phyloP scores from a whole-genome alignment of 2,888 invertebrate species.

The Philereme vetulata region DNA sequence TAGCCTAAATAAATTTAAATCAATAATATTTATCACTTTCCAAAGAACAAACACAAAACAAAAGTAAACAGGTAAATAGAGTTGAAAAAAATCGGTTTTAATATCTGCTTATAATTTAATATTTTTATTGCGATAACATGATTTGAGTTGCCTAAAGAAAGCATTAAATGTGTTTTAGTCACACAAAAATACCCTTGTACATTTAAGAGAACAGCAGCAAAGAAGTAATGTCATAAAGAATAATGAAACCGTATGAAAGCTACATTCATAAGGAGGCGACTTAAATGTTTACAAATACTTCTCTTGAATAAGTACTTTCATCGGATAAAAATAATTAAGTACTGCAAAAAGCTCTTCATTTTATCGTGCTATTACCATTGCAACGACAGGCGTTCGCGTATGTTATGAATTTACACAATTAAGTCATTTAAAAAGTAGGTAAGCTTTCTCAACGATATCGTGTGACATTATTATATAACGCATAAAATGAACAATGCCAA shows the following conservation, averaged over 20 bases:
- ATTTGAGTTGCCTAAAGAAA: neutral
- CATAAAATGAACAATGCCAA: conserved; percentile 51
- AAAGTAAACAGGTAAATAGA: no score
- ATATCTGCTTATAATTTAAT: no score
- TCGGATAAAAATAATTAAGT: conserved; percentile 43
- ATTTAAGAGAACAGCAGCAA: conserved; percentile 24
- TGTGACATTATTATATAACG: conserved; percentile 64
- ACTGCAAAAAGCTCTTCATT: conserved; percentile 43
- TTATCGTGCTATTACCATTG: conserved; percentile 43
- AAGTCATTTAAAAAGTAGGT: conserved; percentile 51
- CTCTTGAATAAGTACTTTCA: conserved; percentile 39
- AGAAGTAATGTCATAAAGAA: conserved; percentile 14
- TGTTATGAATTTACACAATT: conserved; percentile 44
- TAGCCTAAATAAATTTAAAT: no score
- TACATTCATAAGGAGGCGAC: conserved; percentile 38
- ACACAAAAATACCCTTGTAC: neutral
- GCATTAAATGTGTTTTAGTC: neutral
- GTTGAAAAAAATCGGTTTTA: no score
- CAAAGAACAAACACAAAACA: no score
- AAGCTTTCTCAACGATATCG: conserved; percentile 63
- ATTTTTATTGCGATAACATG: neutral
- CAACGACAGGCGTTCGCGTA: conserved; percentile 38
- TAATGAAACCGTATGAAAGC: conserved; percentile 68
- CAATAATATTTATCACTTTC: no score
- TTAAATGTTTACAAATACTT: conserved; percentile 15